A percentile compares a stretch with the other conserved stretches of the same genome.
These are phyloP conservation scores for Oxyruncus cristatus DNA, from an alignment of 2,113 vertebrate genomes.

Conservation along the genomic window DNA sequence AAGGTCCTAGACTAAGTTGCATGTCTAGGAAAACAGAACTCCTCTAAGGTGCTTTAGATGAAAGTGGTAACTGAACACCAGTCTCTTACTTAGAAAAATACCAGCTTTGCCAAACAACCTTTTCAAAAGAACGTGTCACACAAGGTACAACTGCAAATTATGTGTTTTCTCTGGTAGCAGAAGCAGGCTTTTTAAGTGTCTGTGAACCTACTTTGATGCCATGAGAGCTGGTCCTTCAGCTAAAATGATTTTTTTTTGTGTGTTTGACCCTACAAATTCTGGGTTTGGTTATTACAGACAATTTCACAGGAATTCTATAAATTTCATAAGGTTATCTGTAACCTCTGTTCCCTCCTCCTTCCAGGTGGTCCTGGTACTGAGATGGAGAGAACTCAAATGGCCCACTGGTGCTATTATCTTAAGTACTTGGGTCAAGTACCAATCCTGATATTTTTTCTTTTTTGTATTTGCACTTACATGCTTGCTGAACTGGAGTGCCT, in stretches of 20 bases:
- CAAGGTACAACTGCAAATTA: not conserved
- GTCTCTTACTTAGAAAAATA: not conserved
- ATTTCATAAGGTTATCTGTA: not conserved
- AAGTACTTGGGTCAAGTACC: not conserved
- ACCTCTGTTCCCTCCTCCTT: not conserved
- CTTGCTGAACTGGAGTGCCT: not conserved
- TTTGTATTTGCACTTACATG: not conserved
- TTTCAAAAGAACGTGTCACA: not conserved
- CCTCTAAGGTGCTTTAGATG: not conserved
- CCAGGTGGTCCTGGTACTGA: not conserved
- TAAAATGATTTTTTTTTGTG: not conserved
- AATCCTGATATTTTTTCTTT: not conserved
- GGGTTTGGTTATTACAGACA: not conserved
- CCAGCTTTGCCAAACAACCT: not conserved
- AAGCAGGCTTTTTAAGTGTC: not conserved
- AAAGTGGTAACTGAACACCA: not conserved
- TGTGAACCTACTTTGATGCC: not conserved
- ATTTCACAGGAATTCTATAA: not conserved
- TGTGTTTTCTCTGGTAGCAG: not conserved
- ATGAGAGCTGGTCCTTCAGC: not conserved
- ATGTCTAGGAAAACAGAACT: not conserved
- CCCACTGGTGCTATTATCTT: not conserved
- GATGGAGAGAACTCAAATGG: not conserved
- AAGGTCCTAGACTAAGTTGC: not conserved
- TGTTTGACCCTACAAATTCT: not conserved